A percentile compares a stretch with the other conserved stretches of the same genome.
phyloP scores from a whole-genome alignment of 2,113 vertebrate species.

The Corythaixoides concolor region DNA sequence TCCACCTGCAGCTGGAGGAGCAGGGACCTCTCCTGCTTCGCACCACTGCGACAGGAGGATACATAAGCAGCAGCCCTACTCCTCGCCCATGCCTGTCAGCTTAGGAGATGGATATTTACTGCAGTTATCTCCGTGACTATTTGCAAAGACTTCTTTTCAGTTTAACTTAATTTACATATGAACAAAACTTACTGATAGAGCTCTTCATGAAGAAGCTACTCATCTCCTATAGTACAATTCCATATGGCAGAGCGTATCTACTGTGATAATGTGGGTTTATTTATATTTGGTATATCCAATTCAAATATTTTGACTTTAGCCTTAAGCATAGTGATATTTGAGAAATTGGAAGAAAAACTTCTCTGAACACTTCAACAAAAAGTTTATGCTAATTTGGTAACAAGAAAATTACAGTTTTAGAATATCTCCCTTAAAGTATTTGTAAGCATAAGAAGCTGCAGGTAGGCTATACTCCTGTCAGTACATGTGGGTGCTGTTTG shows the following conservation, averaged over 20 bases:
- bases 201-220: not conserved
- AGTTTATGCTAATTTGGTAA: not conserved
- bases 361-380: not conserved
- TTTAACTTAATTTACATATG: not conserved
- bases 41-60: not conserved
- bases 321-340: not conserved
- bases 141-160: not conserved
- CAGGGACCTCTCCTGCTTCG: not conserved
- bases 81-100: not conserved
- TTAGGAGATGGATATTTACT: not conserved
- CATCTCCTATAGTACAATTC: not conserved
- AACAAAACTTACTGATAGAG: not conserved
- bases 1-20: rapidly evolving
- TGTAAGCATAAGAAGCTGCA: not conserved
- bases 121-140: not conserved
- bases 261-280: not conserved
- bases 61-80: rapidly evolving
- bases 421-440: not conserved
- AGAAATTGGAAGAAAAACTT: not conserved
- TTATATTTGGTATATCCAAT: not conserved
- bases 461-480: not conserved
- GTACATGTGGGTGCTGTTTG: not conserved
- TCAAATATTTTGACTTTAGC: conserved; percentile 37
- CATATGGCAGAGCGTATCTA: not conserved
- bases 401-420: not conserved